These are phyloP conservation scores for Scotopteryx bipunctaria DNA, from an alignment of 2,888 invertebrate genomes.

Conservation along the genomic window DNA sequence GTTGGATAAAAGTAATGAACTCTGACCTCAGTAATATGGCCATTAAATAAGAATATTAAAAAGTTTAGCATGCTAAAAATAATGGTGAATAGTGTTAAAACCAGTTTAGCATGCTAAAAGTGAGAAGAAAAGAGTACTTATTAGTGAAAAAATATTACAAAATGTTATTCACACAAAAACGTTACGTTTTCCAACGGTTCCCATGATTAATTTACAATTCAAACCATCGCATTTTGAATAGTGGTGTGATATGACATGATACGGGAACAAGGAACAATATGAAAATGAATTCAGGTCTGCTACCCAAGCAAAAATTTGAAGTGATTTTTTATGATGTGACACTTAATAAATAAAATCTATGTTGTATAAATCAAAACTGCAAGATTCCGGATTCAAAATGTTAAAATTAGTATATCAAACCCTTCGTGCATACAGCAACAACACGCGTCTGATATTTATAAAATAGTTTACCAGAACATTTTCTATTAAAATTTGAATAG, in stretches of 20 bases:
- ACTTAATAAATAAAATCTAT: no score
- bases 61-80: slow-evolving; percentile 47
- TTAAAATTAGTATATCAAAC: slow-evolving; percentile 37
- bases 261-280: slow-evolving; percentile 15
- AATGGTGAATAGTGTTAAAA: slow-evolving; percentile 2
- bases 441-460: slow-evolving; percentile 33
- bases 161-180: slow-evolving; percentile 50
- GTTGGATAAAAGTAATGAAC: no score
- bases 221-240: slow-evolving; percentile 1
- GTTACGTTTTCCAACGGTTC: slow-evolving; percentile 3
- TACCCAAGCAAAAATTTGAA: slow-evolving; percentile 18
- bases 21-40: no score
- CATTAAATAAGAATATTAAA: slow-evolving; percentile 2
- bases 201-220: slow-evolving; percentile 41
- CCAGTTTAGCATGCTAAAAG: slow-evolving; percentile 49
- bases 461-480: no score
- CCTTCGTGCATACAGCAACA: slow-evolving; percentile 39
- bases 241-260: slow-evolving; percentile 26
- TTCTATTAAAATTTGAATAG: no score
- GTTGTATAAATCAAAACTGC: background rate
- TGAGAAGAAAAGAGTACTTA: no score
- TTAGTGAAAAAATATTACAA: slow-evolving; percentile 60
- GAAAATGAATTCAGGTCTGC: slow-evolving; percentile 11
- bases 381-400: slow-evolving; percentile 1
- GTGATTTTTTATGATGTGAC: no score